phyloP scores from a whole-genome alignment of 2,888 invertebrate genomes.

The Drosophila siamana region DNA sequence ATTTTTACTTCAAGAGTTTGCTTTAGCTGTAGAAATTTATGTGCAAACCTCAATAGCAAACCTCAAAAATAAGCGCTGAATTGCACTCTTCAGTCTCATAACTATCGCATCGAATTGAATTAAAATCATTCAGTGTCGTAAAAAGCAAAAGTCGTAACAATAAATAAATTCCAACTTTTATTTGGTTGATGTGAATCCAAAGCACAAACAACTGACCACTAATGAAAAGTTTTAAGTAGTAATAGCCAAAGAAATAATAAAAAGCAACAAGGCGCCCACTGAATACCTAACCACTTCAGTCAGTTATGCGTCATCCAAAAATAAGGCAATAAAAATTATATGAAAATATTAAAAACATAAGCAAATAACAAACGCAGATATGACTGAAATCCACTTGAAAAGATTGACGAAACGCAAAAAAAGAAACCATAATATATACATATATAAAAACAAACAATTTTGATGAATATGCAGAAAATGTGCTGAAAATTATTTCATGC shows the following conservation, averaged over 20 bases:
- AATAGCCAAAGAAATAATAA: slow-evolving; percentile 11
- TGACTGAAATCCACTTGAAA: slow-evolving; percentile 12
- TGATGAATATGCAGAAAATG: slow-evolving; percentile 73
- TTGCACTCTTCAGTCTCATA: slow-evolving; percentile 9
- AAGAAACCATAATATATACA: neutral
- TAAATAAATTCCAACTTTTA: slow-evolving; percentile 25
- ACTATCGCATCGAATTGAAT: slow-evolving; percentile 14
- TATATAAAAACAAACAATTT: slow-evolving; percentile 28
- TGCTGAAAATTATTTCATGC: slow-evolving; percentile 42
- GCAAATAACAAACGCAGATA: slow-evolving; percentile 20
- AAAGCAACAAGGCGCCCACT: neutral
- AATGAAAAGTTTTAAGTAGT: slow-evolving; percentile 40
- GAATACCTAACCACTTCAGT: slow-evolving; percentile 29
- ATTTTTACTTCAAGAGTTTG: neutral
- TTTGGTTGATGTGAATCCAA: slow-evolving; percentile 4
- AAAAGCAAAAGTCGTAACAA: slow-evolving; percentile 14
- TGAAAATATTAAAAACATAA: slow-evolving; percentile 30
- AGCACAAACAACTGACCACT: slow-evolving; percentile 11
- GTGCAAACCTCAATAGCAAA: neutral
- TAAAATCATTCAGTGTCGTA: slow-evolving; percentile 12
- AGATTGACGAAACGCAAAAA: slow-evolving; percentile 1
- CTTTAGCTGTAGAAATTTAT: neutral
- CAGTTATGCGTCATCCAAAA: slow-evolving; percentile 32
- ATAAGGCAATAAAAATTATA: slow-evolving; percentile 54
- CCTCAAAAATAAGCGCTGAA: slow-evolving; percentile 2